A percentile compares a stretch with the other conserved stretches of the same genome.
Evolutionary conservation across 2,888 invertebrate genomes (phyloP).

Genomic region (Eutolmus rufibarbis): DNA sequence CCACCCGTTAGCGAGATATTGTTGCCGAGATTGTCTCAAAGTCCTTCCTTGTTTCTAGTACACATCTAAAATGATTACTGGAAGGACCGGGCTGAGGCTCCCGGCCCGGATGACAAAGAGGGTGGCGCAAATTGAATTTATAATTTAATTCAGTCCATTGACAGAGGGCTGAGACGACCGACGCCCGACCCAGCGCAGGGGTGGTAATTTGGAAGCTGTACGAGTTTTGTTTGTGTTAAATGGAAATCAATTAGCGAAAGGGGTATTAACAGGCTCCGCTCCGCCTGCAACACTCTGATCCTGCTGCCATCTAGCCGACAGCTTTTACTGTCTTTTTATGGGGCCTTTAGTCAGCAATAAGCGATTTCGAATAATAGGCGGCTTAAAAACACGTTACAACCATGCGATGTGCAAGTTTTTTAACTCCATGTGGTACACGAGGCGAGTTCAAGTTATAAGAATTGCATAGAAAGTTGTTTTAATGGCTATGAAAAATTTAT

Average conservation of each 20-base stretch:
- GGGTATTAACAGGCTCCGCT: slow-evolving; percentile 14
- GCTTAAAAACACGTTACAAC: neutral
- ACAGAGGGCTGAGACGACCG: slow-evolving; percentile 15
- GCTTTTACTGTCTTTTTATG: neutral
- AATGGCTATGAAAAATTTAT: no score
- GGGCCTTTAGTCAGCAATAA: neutral
- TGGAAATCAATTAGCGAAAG: slow-evolving; percentile 47
- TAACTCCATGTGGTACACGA: neutral
- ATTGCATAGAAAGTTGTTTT: no score
- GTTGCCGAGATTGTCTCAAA: neutral
- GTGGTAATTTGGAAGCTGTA: neutral
- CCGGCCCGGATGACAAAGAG: slow-evolving; percentile 36
- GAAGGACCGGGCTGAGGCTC: slow-evolving; percentile 19
- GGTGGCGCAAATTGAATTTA: slow-evolving; percentile 48
- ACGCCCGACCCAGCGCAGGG: neutral
- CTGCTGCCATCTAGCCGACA: neutral
- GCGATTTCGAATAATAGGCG: neutral
- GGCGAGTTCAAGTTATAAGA: neutral
- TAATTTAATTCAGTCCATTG: slow-evolving; percentile 48
- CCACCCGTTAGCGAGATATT: neutral
- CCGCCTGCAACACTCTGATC: neutral
- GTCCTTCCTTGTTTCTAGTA: neutral
- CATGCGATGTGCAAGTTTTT: neutral
- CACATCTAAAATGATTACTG: slow-evolving; percentile 33
- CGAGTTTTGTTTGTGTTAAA: slow-evolving; percentile 44